phyloP scores from a whole-genome alignment of 2,113 vertebrate species.

The Cryptomyrus ogoouensis region DNA sequence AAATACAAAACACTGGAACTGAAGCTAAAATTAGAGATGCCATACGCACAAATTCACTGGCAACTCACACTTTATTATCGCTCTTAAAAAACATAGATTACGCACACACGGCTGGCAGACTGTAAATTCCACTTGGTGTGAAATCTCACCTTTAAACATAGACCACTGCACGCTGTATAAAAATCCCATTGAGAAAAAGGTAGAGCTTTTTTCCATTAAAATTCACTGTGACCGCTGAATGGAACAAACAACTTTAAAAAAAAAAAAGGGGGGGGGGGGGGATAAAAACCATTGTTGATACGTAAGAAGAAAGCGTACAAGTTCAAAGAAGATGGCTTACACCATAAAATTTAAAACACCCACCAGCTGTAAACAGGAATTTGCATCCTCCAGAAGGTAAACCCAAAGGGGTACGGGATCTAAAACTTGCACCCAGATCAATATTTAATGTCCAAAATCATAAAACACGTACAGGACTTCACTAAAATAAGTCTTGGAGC shows the following conservation, averaged over 20 bases:
- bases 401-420: background rate
- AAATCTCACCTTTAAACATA: background rate
- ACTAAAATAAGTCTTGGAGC: background rate
- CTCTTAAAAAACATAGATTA: background rate
- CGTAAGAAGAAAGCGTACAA: background rate
- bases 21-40: background rate
- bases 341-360: background rate
- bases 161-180: background rate
- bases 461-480: background rate
- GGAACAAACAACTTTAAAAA: background rate
- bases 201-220: background rate
- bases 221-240: background rate
- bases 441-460: background rate
- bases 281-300: background rate
- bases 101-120: background rate
- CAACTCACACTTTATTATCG: background rate
- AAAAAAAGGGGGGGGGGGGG: background rate
- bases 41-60: background rate
- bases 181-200: conserved; percentile 8
- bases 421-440: background rate
- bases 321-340: background rate
- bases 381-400: background rate
- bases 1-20: background rate
- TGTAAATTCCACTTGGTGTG: background rate
- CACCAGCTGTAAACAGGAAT: background rate